Conservation (phyloP, 2,113 vertebrate species). For the Pelecanoides urinatrix region DNA sequence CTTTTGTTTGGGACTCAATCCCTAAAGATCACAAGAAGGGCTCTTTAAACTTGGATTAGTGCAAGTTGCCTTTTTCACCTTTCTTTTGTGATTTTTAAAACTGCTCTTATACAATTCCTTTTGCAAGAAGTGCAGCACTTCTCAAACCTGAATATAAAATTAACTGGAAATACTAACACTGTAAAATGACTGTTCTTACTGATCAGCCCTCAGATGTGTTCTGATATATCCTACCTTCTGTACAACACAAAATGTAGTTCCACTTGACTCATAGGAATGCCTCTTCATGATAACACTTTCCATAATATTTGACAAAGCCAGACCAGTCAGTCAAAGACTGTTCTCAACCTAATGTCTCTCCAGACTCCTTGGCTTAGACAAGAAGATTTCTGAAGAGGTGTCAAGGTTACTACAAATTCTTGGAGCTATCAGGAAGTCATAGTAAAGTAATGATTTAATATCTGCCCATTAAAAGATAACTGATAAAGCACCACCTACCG, state of each 20-base stretch:
- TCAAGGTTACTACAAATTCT: background rate
- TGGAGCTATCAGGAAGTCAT: background rate
- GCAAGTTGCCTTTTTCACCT: slow-evolving; percentile 50
- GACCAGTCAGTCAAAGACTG: background rate
- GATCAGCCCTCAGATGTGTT: slow-evolving; percentile 27
- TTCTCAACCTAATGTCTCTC: background rate
- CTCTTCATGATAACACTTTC: slow-evolving; percentile 10
- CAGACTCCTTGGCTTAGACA: slow-evolving; percentile 17
- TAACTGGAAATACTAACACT: slow-evolving; percentile 37
- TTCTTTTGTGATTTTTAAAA: slow-evolving; percentile 48
- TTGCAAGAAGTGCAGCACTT: slow-evolving; percentile 41
- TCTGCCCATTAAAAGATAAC: background rate
- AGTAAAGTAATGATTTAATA: background rate
- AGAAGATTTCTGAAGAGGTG: background rate
- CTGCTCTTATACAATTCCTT: slow-evolving; percentile 29
- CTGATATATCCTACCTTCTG: background rate
- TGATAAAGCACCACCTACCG: background rate
- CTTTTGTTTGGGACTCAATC: slow-evolving; percentile 18
- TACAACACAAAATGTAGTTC: background rate
- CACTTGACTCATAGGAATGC: background rate
- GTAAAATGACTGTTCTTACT: slow-evolving; percentile 17
- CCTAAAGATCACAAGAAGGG: slow-evolving; percentile 40
- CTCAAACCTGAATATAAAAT: slow-evolving; percentile 52
- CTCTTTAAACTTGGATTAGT: slow-evolving; percentile 45
- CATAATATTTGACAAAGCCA: slow-evolving; percentile 5